phyloP scores from a whole-genome alignment of 2,888 invertebrate species.

The Drosophila infuscata region DNA sequence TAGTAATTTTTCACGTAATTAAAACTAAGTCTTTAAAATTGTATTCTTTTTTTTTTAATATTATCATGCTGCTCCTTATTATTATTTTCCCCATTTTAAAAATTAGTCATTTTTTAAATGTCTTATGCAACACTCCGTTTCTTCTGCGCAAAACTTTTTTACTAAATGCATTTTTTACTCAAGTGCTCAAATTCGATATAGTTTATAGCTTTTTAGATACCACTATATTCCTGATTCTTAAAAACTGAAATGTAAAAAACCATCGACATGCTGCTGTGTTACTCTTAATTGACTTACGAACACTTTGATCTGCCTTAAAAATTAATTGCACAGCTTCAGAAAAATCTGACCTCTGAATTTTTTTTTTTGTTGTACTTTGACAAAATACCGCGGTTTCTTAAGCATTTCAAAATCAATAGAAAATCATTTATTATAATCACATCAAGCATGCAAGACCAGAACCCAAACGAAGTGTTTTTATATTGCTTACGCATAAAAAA shows the following conservation, averaged over 20 bases:
- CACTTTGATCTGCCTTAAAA: constrained; percentile 43
- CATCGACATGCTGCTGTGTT: neutral
- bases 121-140: neutral
- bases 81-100: neutral
- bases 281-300: constrained; percentile 40
- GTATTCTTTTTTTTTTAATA: neutral
- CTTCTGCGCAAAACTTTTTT: neutral
- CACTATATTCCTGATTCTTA: constrained; percentile 9
- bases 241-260: constrained; percentile 14
- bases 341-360: constrained; percentile 12
- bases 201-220: constrained; percentile 3
- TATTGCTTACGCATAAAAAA: constrained; percentile 44
- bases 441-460: constrained; percentile 59
- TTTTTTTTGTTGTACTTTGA: constrained; percentile 46
- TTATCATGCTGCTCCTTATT: neutral
- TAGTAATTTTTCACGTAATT: neutral
- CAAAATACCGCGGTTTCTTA: constrained; percentile 55
- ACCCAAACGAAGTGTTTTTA: constrained; percentile 51
- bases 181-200: neutral
- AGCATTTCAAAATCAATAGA: constrained; percentile 64
- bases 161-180: neutral
- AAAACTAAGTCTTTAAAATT: neutral
- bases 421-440: constrained; percentile 75
- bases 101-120: neutral
- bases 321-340: constrained; percentile 48